Evolutionary conservation across 2,888 invertebrate genomes (phyloP), one percentile per base, ranked within the genome.

Genomic region (Drosophila hamatofila): DNA sequence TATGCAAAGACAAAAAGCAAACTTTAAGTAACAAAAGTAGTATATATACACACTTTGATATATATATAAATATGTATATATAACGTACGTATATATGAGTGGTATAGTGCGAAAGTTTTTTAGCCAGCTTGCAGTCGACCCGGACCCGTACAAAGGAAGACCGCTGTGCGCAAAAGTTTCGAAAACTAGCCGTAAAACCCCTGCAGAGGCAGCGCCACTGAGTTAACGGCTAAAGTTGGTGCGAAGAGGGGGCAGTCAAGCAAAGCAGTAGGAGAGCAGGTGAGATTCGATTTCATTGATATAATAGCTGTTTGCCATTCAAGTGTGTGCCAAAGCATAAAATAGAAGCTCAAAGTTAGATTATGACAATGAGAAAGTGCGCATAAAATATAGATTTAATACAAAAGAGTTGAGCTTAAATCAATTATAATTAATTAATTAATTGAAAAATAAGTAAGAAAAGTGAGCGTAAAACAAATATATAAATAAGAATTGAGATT

Each of bases 1-100:
- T 76, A 79, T 84, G 81, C 73, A 72, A 88, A 88, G 88, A 88
- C 83, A 89, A 80, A 88, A 86, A 74, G 86, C 90, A 75, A 85
- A 85, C 89, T 85, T 89, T 88, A 85, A 89, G 84, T 89, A 84
- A 89, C 89, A 89, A 81, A 81, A 81, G 76, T 70, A 71, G 73
- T 86, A 69, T 57, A 64, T 44, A 72, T 48, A 54, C 23, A 60
- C 30, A 42, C 21, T 33, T 23, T 14, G 3, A 35, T 16, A 37
- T 14, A 30, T 30, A 9, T 30, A 30, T 23, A 21, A 21, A 33
- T 12, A 54, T 25, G 55, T n/a, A 73, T 16, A 56, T 46, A 52
- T 21, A 21, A 30, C 46, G 18, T 60, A 44, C 30, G 16, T 56
- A 33, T 44, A 52, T 75, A 63, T 70, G 66, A 59, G 66, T 75